Base-by-base conservation (phyloP, 2,797 vertebrate genomes). In the Malurus leucopterus region DNA sequence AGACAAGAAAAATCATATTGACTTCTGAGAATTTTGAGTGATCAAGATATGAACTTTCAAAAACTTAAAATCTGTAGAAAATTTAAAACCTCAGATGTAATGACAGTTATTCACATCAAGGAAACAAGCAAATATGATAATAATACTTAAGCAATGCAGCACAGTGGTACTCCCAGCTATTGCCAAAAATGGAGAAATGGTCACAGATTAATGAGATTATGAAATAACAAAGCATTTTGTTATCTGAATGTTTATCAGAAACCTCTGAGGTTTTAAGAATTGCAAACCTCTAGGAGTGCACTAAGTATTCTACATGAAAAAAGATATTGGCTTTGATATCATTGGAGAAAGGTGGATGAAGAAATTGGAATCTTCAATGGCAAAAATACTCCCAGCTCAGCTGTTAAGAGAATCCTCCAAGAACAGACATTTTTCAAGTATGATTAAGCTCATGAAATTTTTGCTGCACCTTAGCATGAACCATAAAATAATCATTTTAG, bases 201-300 rank as follows among this genome's bases (percentile, higher is more conserved):
- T 76, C 64, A 92, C 64, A 73, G 93, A 95, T 86, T 86, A 93
- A 89, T 86, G 61, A 94, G 94, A 92, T 93, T 88, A 88, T 76
- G 65, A 93, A 91, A 93, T 68, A 82, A 57, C 53, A 93, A 91
- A 91, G 80, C 17, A 84, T 89, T 68, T 71, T 89, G 47, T 73
- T 89, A 93, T 84, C 92, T 92, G 83, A 93, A 92, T 94, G 89
- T 91, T 94, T 58, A 95, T 93, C 80, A 71, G 32, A 88, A 91
- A 86, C 70, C 83, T 92, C 46, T 41, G 67, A 91, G 61, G 61
- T 64, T 86, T 92, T 58, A 89, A 92, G 93, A 90, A 93, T 22
- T 88, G 36, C 68, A 78, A 51, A 91, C 26, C 46, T 82, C 71
- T 84, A 47, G 59, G 64, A 95, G 16, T 17, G 50, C 36, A 79